A percentile compares a stretch with the other conserved stretches of the same genome.
Evolutionary conservation across 2,888 invertebrate genomes (phyloP).

Genomic region (Pristionchus entomophagus): DNA sequence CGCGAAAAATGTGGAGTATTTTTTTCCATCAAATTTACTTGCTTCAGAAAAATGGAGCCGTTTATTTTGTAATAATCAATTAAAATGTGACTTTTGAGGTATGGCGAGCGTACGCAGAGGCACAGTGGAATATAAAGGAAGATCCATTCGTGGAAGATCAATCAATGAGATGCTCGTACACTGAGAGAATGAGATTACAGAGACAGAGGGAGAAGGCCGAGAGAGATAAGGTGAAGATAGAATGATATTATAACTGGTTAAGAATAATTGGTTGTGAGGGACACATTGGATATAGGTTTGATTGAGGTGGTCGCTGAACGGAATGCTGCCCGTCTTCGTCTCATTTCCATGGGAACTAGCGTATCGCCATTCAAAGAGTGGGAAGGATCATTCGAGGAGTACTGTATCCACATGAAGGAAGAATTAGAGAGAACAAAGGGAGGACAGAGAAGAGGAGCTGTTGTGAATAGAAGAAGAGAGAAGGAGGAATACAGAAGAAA

Average conservation of each 20-base stretch:
- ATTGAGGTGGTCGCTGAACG: conserved; percentile 41
- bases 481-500: neutral
- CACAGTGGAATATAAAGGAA: conserved; percentile 58
- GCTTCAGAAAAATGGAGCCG: too few relatives aligned
- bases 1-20: too few relatives aligned
- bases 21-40: too few relatives aligned
- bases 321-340: neutral
- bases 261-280: neutral
- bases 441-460: conserved; percentile 49
- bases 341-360: conserved; percentile 15
- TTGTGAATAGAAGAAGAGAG: conserved; percentile 45
- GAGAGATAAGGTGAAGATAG: conserved; percentile 51
- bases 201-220: conserved; percentile 41
- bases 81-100: neutral
- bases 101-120: conserved; percentile 58
- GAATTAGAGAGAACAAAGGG: conserved; percentile 46
- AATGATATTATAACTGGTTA: neutral
- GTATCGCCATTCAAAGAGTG: neutral
- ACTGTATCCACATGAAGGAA: conserved; percentile 23
- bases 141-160: conserved; percentile 63
- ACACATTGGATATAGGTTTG: neutral
- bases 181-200: conserved; percentile 53
- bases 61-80: too few relatives aligned
- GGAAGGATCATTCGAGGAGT: conserved; percentile 48
- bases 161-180: conserved; percentile 54